Evolutionary conservation across 2,113 vertebrate species (phyloP).

Genomic region (Penelope pileata): DNA sequence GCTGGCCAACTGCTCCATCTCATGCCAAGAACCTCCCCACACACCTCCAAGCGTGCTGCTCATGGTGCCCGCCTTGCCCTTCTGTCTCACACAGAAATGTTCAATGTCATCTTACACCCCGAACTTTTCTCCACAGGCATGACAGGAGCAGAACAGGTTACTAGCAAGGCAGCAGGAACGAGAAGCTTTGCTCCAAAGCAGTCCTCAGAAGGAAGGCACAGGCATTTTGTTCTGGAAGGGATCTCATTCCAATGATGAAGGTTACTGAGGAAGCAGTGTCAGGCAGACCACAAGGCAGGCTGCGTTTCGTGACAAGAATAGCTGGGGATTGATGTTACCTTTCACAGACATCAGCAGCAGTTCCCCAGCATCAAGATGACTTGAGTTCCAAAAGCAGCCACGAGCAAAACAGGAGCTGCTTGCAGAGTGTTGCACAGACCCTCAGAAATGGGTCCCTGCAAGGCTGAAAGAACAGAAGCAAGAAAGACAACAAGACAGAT

Average conservation of each 20-base stretch:
- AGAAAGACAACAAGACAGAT: not conserved
- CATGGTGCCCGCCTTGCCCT: not conserved
- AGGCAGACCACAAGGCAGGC: not conserved
- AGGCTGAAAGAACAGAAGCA: not conserved
- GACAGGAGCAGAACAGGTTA: not conserved
- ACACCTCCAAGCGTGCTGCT: rapidly evolving
- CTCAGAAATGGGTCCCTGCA: not conserved
- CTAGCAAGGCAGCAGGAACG: not conserved
- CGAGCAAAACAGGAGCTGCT: not conserved
- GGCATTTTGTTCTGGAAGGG: not conserved
- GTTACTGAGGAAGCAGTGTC: not conserved
- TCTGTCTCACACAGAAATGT: not conserved
- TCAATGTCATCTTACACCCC: not conserved
- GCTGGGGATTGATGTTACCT: not conserved
- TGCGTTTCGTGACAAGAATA: not conserved
- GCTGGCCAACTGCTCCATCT: not conserved
- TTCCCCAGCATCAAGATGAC: not conserved
- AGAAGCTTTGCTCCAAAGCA: not conserved
- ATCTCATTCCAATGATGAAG: not conserved
- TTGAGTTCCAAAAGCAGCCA: not conserved
- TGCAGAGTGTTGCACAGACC: not conserved
- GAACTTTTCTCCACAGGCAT: not conserved
- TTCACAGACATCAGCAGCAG: not conserved
- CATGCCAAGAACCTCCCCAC: not conserved
- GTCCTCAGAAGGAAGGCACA: not conserved